Percentiles rank a stretch among this genome's conserved stretches.
Evolutionary conservation across 2,888 invertebrate species (phyloP).

Genomic region (Oscheius onirici): DNA sequence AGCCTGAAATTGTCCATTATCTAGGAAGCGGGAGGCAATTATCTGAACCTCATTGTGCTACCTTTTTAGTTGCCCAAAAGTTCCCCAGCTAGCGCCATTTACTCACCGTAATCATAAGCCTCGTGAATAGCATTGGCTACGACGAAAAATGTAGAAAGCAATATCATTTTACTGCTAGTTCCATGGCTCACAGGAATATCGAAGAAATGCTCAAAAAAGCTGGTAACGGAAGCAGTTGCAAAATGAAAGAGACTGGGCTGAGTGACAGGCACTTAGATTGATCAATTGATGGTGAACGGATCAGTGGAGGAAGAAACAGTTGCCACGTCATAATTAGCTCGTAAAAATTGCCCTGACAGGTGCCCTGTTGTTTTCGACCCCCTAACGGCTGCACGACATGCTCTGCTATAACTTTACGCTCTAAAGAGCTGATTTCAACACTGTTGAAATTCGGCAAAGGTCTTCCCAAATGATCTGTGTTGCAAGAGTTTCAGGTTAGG

Average conservation of each 20-base stretch:
- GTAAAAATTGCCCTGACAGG: conserved; percentile 28
- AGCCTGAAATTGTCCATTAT: conserved; percentile 41
- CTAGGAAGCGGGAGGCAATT: conserved; percentile 11
- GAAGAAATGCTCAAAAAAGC: not conserved
- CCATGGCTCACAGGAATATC: not conserved
- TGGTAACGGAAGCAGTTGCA: not conserved
- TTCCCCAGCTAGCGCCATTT: not conserved
- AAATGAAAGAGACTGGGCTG: conserved; percentile 11
- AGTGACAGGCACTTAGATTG: conserved; percentile 21
- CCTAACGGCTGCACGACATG: conserved; percentile 17
- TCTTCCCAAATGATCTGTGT: too few relatives aligned
- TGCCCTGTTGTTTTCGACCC: conserved; percentile 25
- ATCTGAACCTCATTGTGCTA: not conserved
- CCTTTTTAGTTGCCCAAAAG: not conserved
- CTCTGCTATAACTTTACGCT: not conserved
- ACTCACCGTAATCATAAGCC: conserved; percentile 22
- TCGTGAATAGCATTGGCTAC: conserved; percentile 5
- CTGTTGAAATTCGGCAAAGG: too few relatives aligned
- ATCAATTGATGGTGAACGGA: conserved; percentile 24
- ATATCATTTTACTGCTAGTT: not conserved
- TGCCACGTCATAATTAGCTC: conserved; percentile 30
- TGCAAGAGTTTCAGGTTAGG: too few relatives aligned
- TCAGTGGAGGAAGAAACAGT: conserved; percentile 20
- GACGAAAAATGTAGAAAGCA: conserved; percentile 14
- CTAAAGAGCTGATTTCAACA: too few relatives aligned